A percentile compares a stretch with the other conserved stretches of the same genome.
These are phyloP conservation scores for Kryphioiulus occultus DNA, from an alignment of 2,888 invertebrate genomes.

Conservation along the genomic window DNA sequence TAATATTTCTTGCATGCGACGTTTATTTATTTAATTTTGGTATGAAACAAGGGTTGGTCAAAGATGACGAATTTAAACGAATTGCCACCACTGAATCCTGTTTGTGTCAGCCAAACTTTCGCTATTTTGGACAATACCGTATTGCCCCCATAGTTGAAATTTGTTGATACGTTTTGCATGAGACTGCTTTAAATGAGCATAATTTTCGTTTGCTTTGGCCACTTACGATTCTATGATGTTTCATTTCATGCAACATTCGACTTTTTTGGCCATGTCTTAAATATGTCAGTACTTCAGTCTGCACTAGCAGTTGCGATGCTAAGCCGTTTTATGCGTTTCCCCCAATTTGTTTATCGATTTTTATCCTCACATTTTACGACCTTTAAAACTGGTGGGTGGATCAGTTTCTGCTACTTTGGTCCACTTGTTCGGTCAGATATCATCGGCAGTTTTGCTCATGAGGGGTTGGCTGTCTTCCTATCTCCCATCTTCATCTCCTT, in stretches of 20 bases:
- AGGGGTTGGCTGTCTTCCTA: neutral
- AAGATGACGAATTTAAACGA: no score
- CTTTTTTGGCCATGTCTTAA: neutral
- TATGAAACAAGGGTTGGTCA: no score
- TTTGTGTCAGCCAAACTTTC: no score
- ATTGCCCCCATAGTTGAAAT: no score
- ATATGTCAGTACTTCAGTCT: neutral
- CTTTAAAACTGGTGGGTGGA: neutral
- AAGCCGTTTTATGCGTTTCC: neutral
- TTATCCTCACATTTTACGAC: neutral
- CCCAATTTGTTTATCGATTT: conserved; percentile 33
- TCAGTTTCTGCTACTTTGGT: neutral
- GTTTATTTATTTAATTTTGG: no score
- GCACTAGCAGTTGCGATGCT: neutral
- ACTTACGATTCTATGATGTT: neutral
- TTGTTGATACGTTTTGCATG: neutral
- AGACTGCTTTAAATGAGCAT: neutral
- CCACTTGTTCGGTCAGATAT: conserved; percentile 25
- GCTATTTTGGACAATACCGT: no score
- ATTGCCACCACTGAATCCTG: no score
- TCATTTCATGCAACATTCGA: neutral
- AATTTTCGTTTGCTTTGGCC: neutral
- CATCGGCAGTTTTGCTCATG: neutral
- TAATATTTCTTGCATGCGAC: no score
- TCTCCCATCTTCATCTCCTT: neutral